A percentile compares a stretch with the other conserved stretches of the same genome.
Evolutionary conservation across 2,113 vertebrate genomes (phyloP).

Genomic region (Collichthys lucidus): DNA sequence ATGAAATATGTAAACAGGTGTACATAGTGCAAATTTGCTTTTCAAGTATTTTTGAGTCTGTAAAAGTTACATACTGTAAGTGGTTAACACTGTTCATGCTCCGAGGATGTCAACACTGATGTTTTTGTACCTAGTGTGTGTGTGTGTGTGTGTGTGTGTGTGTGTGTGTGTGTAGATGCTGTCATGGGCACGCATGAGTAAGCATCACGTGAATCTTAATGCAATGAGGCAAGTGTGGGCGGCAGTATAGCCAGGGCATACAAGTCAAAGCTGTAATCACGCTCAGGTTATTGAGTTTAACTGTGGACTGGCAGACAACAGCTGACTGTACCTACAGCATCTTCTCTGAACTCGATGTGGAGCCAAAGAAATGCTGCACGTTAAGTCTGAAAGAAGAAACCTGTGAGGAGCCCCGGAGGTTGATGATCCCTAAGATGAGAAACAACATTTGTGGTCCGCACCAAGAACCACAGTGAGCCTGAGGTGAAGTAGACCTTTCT

Average conservation of each 20-base stretch:
- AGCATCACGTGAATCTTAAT: conserved; percentile 60
- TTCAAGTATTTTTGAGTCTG: no score
- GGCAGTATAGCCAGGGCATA: conserved; percentile 14
- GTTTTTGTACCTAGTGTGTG: not conserved
- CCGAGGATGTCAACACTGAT: no score
- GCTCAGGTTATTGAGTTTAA: conserved; percentile 3
- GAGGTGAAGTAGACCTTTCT: conserved; percentile 40
- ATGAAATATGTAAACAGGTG: no score
- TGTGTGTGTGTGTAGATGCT: conserved; percentile 37
- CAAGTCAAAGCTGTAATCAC: conserved; percentile 44
- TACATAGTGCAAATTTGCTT: no score
- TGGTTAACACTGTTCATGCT: no score
- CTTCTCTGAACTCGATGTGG: not conserved
- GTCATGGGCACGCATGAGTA: conserved; percentile 40
- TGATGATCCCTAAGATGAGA: conserved; percentile 27
- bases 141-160: conserved; percentile 16
- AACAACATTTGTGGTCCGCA: conserved; percentile 17
- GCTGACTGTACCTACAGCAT: not conserved
- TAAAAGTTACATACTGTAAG: no score
- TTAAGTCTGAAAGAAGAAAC: not conserved
- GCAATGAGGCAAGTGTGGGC: conserved; percentile 64
- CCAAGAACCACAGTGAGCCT: conserved; percentile 20
- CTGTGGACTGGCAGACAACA: not conserved
- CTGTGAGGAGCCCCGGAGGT: conserved; percentile 17
- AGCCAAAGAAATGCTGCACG: not conserved